Conservation (phyloP, 1,140 invertebrate genomes). For the Euwallacea fornicatus region DNA sequence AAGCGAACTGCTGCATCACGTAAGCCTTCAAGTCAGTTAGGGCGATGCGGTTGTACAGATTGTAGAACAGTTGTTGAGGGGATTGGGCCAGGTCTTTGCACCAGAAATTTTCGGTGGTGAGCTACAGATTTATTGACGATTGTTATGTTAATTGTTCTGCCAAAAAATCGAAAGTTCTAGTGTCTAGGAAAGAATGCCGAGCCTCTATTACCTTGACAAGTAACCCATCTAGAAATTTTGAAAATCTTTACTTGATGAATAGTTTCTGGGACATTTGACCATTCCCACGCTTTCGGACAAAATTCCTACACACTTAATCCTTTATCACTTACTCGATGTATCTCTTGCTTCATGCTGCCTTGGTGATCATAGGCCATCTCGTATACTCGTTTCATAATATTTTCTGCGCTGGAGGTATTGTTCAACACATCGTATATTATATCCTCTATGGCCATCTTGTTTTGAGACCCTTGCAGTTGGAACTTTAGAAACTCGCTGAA, state of each 20-base stretch:
- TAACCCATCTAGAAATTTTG: background rate
- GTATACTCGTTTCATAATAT: slow-evolving; percentile 13
- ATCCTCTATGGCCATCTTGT: slow-evolving; percentile 59
- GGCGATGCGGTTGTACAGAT: slow-evolving; percentile 74
- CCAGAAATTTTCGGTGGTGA: slow-evolving; percentile 56
- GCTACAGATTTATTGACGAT: background rate
- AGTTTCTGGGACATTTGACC: background rate
- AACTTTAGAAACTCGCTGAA: slow-evolving; percentile 60
- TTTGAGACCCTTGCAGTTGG: slow-evolving; percentile 50
- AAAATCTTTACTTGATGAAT: background rate
- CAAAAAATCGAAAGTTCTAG: no score
- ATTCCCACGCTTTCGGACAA: background rate
- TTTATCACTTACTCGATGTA: slow-evolving; percentile 16
- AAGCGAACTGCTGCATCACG: slow-evolving; percentile 82
- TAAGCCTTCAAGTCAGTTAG: slow-evolving; percentile 79
- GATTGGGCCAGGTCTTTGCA: slow-evolving; percentile 70
- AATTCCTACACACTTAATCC: background rate
- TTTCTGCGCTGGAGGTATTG: slow-evolving; percentile 49
- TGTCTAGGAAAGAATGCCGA: no score
- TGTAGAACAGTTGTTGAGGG: slow-evolving; percentile 74
- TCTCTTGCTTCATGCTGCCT: slow-evolving; percentile 3
- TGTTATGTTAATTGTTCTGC: background rate
- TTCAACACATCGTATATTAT: slow-evolving; percentile 63
- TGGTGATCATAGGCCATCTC: slow-evolving; percentile 9
- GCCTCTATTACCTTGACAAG: slow-evolving; percentile 57